These are phyloP conservation scores for Dasypogon diadema DNA, from an alignment of 2,888 invertebrate species.

Conservation along the genomic window DNA sequence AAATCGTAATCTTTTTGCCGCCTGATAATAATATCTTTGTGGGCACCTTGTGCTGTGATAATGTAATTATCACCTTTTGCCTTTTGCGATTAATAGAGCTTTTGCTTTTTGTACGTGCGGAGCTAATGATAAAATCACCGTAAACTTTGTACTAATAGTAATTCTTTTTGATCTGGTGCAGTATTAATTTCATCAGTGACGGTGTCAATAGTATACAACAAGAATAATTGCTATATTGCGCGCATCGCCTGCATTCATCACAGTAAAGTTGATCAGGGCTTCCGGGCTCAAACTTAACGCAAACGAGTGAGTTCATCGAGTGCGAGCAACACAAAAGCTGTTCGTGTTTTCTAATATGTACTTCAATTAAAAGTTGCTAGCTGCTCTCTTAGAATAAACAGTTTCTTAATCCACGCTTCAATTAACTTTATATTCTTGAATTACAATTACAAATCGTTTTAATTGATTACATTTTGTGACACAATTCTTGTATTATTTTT, in stretches of 20 bases:
- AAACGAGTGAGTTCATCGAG: conserved; percentile 34
- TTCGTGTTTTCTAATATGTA: conserved; percentile 18
- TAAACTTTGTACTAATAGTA: no score
- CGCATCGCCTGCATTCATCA: conserved; percentile 16
- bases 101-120: no score
- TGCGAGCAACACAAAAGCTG: conserved; percentile 3
- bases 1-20: not conserved
- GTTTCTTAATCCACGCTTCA: conserved; percentile 24
- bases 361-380: conserved; percentile 35
- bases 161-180: no score
- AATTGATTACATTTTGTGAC: conserved; percentile 19
- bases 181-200: conserved; percentile 21
- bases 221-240: conserved; percentile 16
- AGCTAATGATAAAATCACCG: no score
- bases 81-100: no score
- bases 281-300: conserved; percentile 30
- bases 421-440: conserved; percentile 19
- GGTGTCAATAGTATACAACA: conserved; percentile 9
- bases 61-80: conserved; percentile 30
- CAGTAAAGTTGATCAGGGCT: conserved; percentile 31
- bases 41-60: conserved; percentile 29
- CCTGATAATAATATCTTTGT: conserved; percentile 15
- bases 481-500: conserved; percentile 1
- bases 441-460: conserved; percentile 27
- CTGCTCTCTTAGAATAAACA: conserved; percentile 11